Percentiles rank a stretch among this genome's conserved stretches.
Evolutionary conservation across 2,797 vertebrate genomes (phyloP).

Genomic region (Argya squamiceps): DNA sequence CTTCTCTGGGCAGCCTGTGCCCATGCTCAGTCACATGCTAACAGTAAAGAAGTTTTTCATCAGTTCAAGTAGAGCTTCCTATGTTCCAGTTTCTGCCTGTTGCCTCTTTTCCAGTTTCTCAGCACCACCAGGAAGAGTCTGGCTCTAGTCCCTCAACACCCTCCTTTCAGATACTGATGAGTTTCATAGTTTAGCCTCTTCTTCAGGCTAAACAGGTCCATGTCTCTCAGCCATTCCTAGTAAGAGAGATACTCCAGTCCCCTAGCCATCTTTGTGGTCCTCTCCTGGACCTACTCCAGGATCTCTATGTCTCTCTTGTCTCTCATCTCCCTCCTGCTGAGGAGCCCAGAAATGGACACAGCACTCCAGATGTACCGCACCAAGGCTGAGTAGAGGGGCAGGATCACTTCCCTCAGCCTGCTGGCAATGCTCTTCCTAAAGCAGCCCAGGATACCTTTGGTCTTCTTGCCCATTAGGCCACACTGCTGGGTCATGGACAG

Average conservation of each 20-base stretch:
- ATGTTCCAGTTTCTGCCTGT: not conserved
- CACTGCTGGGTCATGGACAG: not conserved
- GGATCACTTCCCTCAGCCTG: accelerated
- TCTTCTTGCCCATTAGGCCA: not conserved
- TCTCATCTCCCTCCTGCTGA: no score
- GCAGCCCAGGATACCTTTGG: accelerated
- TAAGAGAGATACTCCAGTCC: not conserved
- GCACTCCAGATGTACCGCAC: not conserved
- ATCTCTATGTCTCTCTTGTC: not conserved
- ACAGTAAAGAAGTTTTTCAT: not conserved
- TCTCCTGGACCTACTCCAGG: not conserved
- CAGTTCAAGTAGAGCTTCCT: not conserved
- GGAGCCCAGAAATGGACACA: not conserved
- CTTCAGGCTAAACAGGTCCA: not conserved
- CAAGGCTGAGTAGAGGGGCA: not conserved
- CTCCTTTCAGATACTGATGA: not conserved
- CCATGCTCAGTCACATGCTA: accelerated
- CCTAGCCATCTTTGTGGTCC: not conserved
- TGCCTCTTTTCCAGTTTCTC: not conserved
- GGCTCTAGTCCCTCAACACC: no score
- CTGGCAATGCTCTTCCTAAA: no score
- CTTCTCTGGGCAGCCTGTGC: not conserved
- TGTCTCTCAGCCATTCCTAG: not conserved
- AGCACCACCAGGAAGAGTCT: not conserved
- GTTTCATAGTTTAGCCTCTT: not conserved